Evolutionary conservation across 2,888 invertebrate species (phyloP).

Genomic region (Pseudanteris insignis): DNA sequence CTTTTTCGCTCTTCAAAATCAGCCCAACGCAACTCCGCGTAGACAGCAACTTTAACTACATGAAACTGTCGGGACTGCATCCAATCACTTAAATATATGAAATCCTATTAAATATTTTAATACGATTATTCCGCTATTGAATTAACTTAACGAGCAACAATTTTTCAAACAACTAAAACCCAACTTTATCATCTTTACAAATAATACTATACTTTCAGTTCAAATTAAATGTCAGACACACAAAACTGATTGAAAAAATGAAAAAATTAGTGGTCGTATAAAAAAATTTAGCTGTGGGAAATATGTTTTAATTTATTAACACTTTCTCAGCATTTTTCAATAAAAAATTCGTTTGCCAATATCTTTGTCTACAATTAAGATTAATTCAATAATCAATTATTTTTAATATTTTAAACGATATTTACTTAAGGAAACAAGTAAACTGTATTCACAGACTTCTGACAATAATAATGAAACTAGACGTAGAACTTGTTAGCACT

Average conservation of each 20-base stretch:
- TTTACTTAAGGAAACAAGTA: neutral
- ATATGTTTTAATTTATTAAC: too few relatives aligned
- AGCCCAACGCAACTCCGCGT: constrained; percentile 13
- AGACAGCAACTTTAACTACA: constrained; percentile 19
- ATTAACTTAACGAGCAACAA: constrained; percentile 3
- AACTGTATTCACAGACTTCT: too few relatives aligned
- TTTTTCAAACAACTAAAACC: constrained; percentile 3
- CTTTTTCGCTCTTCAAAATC: constrained; percentile 23
- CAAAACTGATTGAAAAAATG: too few relatives aligned
- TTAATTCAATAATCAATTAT: too few relatives aligned
- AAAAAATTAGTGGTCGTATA: too few relatives aligned
- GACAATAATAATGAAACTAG: neutral
- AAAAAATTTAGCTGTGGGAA: too few relatives aligned
- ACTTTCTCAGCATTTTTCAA: too few relatives aligned
- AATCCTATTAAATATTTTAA: constrained; percentile 26
- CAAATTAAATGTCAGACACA: neutral
- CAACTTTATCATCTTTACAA: neutral
- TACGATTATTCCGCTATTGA: constrained; percentile 6
- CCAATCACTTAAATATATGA: constrained; percentile 18
- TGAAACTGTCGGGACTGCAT: constrained; percentile 22
- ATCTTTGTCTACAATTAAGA: too few relatives aligned
- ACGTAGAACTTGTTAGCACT: neutral
- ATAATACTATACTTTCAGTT: neutral
- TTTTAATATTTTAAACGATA: too few relatives aligned
- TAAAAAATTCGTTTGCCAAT: too few relatives aligned